Percentiles rank a stretch among this genome's conserved stretches.
phyloP scores from a whole-genome alignment of 2,888 invertebrate genomes.

The Hylaea fasciaria region DNA sequence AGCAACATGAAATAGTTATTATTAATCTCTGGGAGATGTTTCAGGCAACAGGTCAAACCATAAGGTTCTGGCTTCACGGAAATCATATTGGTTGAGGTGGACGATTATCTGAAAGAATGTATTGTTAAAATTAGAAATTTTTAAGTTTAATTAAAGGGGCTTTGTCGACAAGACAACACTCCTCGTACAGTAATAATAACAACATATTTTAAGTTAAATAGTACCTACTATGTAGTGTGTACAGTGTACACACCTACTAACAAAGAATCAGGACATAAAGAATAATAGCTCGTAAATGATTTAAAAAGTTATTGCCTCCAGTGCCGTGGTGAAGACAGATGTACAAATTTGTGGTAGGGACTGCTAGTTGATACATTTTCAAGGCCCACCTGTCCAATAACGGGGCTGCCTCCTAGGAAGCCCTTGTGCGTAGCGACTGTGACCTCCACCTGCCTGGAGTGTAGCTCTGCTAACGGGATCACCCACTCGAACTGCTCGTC shows the following conservation, averaged over 20 bases:
- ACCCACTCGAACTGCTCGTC: constrained; percentile 97
- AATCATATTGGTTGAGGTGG: constrained; percentile 87
- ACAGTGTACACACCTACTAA: no score
- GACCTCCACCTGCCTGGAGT: constrained; percentile 91
- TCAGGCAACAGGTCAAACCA: constrained; percentile 90
- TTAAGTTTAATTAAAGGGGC: background rate
- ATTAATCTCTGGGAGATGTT: constrained; percentile 68
- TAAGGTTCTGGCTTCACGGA: constrained; percentile 87
- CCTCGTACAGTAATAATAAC: no score
- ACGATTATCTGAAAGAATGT: constrained; percentile 87
- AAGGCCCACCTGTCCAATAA: constrained; percentile 89
- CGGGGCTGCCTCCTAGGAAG: constrained; percentile 91
- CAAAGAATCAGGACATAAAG: no score
- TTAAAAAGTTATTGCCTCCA: no score
- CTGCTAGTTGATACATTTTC: no score
- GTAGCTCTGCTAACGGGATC: constrained; percentile 92
- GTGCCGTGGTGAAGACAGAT: no score
- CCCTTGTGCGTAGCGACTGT: constrained; percentile 95
- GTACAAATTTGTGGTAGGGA: no score
- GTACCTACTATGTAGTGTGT: no score
- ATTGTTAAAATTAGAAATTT: constrained; percentile 15
- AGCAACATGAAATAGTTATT: constrained; percentile 26
- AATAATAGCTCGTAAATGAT: no score
- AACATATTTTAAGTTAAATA: no score
- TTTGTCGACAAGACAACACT: no score